Conservation (phyloP, 2,888 invertebrate species). For the Pantelozetes paolii region DNA sequence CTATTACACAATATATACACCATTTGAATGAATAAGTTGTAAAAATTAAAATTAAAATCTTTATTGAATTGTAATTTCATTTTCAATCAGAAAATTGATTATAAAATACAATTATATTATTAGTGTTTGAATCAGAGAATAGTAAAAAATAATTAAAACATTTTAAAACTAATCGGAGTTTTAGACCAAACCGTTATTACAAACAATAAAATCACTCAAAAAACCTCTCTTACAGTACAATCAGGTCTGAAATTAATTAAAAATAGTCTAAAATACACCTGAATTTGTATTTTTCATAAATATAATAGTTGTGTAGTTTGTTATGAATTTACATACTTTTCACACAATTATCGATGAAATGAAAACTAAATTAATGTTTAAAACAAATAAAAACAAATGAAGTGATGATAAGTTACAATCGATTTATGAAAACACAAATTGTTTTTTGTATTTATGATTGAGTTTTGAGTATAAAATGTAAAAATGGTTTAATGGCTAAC, state of each 20-base stretch:
- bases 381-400: not conserved
- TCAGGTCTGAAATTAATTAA: slow-evolving; percentile 15
- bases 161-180: not conserved
- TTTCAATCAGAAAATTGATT: too few species aligned
- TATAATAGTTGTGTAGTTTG: not conserved
- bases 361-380: not conserved
- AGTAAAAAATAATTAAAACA: not conserved
- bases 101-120: too few species aligned
- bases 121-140: not conserved
- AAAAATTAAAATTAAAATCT: too few species aligned
- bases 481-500: slow-evolving; percentile 20
- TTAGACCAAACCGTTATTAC: slow-evolving; percentile 9
- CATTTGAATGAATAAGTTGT: too few species aligned
- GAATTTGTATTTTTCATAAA: not conserved
- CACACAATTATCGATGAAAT: not conserved
- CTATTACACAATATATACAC: too few species aligned
- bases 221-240: not conserved
- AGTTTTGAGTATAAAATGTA: slow-evolving; percentile 29
- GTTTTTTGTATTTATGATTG: not conserved
- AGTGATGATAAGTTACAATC: slow-evolving; percentile 34
- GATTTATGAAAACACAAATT: not conserved
- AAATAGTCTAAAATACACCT: not conserved
- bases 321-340: not conserved
- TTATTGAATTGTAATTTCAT: too few species aligned
- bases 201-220: slow-evolving; percentile 24